Base-by-base conservation (phyloP, 2,113 vertebrate genomes). In the Trogon melanurus region DNA sequence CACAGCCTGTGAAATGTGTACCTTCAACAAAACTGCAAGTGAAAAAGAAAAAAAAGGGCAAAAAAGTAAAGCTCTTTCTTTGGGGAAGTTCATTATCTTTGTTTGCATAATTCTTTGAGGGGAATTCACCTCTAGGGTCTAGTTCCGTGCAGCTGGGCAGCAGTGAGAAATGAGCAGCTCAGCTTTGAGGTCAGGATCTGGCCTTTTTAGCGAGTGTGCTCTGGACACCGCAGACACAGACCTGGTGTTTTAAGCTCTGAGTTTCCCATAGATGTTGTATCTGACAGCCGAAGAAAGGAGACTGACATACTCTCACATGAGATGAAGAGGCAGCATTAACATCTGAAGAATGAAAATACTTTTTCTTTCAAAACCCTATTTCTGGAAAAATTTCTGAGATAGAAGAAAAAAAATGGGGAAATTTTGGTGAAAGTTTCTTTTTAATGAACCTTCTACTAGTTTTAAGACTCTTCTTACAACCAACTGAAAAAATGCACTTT, bases 41-140 rank as follows among this genome's bases (percentile, higher is more conserved):
- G 32, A 61, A 72, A 32, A 57, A 22, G 29, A 13, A 23, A 29
- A 76, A 18, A 30, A 19, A 38, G 16, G 16, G 17, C 13, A 25
- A n/a, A 47, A 36, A 27, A 36, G 36, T 23, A 3, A 34, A 22
- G 3, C 16, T 44, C 6, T 18, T 41, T 80, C 34, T 83, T 60
- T 85, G 75, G 34, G 76, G 92, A 92, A 92, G 61, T 91, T 95
- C 1, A 4, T 65, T 71, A 11, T 57, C 57, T 92, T 75, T 30
- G 23, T 8, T 91, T 91, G 48, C 61, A 60, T 92, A 89, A 72
- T 23, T 70, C 13, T 71, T 62, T 69, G 10, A 84, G 69, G 57
- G 85, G 75, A 94, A 89, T 89, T 94, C 27, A 89, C 80, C 86
- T 86, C 26, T 65, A 62, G 30, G 18, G 67, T 79, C 38, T 79